Evolutionary conservation across 1,140 invertebrate genomes (phyloP), one percentile per base, ranked within the genome.

Genomic region (Eriocheir sinensis): DNA sequence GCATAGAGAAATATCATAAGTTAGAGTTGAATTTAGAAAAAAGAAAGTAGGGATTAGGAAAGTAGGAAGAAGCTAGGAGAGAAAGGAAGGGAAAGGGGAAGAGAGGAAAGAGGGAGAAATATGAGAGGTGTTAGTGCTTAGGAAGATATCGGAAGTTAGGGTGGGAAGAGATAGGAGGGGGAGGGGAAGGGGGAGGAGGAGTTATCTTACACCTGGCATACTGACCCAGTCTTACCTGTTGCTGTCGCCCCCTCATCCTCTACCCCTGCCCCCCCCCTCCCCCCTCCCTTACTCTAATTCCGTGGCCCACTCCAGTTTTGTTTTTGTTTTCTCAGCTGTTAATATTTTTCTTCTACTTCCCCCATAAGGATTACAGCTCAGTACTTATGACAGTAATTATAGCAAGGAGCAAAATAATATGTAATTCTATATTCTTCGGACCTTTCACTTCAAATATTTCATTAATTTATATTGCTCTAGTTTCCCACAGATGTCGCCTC

Each of bases 191-290:
- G 21, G 60, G 60, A 72, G 21, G 60, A n/a, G n/a, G n/a, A n/a
- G 60, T 72, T 8, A 8, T 72, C n/a, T n/a, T 72, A 72, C 60
- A 21, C 4, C 60, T 72, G 60, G 60, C 60, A 72, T n/a, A 21
- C 60, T 72, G 60, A 72, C 60, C 60, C 60, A 72, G 21, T 72
- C 21, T 72, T n/a, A 72, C 60, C 60, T 72, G 60, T 72, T 72
- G 60, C 60, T 72, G 60, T 21, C 1, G 60, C 60, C n/a, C 60
- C 60, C 60, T 72, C 60, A 4, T 72, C 60, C 60, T 21, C 60
- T n/a, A n/a, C n/a, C 27, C 21, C 1, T n/a, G 0, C 9, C 60
- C 60, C 60, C n/a, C 60, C n/a, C 48, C 48, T 2, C 48, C 27
- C 2, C 21, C 27, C 8, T 72, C 60, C 8, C 60, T 72, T n/a